Percentiles rank a stretch among this genome's conserved stretches.
Evolutionary conservation across 2,797 vertebrate genomes (phyloP).

Genomic region (Notolabrus celidotus): DNA sequence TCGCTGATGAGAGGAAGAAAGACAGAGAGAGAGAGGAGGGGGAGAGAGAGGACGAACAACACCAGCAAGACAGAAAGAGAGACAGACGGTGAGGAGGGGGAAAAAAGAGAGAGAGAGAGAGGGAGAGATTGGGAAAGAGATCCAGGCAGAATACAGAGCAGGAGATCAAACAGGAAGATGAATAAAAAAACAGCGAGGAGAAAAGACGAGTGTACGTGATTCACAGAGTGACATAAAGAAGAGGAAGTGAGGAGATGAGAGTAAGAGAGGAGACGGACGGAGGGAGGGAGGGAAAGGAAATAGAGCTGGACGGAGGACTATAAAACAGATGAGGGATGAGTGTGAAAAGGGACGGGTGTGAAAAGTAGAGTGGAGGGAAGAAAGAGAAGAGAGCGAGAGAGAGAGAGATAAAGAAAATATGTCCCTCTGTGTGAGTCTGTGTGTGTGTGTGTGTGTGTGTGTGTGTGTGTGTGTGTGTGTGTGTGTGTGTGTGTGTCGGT

Average conservation of each 20-base stretch:
- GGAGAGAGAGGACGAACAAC: constrained; percentile 12
- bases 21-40: constrained; percentile 11
- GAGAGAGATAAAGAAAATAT: constrained; percentile 23
- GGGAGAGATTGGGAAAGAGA: constrained; percentile 22
- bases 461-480: not conserved
- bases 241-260: constrained; percentile 22
- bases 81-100: not conserved
- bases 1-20: constrained; percentile 41
- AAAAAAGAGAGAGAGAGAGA: constrained; percentile 3
- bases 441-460: not conserved
- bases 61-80: not conserved
- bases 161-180: constrained; percentile 59
- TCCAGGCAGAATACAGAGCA: constrained; percentile 53
- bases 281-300: too few species aligned
- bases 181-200: constrained; percentile 34
- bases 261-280: constrained; percentile 11
- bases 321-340: too few species aligned
- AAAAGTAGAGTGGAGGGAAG: not conserved
- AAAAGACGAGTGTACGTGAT: constrained; percentile 17
- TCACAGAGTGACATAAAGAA: constrained; percentile 27
- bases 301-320: too few species aligned
- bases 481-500: not conserved
- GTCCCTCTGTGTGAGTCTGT: not conserved
- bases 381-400: constrained; percentile 15
- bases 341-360: too few species aligned